Evolutionary conservation across 2,888 invertebrate species (phyloP), one percentile per base, ranked within the genome.

Genomic region (Schizotus pectinicornis): DNA sequence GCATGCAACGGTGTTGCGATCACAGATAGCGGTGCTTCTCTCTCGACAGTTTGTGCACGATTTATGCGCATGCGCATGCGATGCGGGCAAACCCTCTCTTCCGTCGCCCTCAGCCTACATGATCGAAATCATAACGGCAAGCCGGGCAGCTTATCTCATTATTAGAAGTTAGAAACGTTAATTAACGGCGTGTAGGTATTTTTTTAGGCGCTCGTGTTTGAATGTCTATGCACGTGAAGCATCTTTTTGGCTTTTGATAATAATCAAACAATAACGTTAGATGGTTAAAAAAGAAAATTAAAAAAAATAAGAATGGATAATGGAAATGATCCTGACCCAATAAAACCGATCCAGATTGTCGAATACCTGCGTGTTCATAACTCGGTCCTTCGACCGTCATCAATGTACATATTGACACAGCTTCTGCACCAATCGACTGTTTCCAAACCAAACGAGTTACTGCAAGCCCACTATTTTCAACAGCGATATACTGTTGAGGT

Each of bases 171-270:
- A 22, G 22, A 22, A 22, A 22, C 22, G 22, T 22, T 22, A 22
- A 5, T 22, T 22, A 22, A 22, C 22, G 22, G 5, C 2, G 22
- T n/a, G n/a, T n/a, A 48, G 41, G 34, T 56, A 35, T 33, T 42
- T 35, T 42, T 54, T 11, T 48, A 36, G 42, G 32, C 35, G 33
- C 22, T n/a, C 30, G 36, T 47, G 36, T 34, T 12, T 34, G 11
- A 37, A 37, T 41, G 42, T 43, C 42, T n/a, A n/a, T 72, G 74
- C 74, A 75, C 74, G 74, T 68, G 68, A 67, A 77, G 76, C 79
- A 78, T 77, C 75, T 74, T 75, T 77, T 78, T 77, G 77, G 76
- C 77, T 74, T 63, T 67, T 72, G 63, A 59, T 50, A 47, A 38
- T 41, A 62, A 59, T 61, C 56, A 56, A 61, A 68, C 53, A 67